Evolutionary conservation across 1,140 invertebrate genomes (phyloP).

Genomic region (Coenobita brevimanus): DNA sequence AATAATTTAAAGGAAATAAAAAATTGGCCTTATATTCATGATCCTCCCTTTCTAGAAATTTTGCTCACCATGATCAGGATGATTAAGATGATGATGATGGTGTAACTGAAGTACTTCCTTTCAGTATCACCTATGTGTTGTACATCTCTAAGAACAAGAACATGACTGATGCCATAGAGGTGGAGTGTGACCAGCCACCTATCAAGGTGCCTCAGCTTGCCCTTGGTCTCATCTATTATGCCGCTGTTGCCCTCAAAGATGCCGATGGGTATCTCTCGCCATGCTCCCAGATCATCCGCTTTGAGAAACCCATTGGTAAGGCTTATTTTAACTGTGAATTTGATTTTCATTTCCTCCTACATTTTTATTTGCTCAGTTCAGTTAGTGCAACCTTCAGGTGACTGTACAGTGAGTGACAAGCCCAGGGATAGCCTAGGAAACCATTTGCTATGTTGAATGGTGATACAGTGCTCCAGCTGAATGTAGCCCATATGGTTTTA

Average conservation of each 20-base stretch:
- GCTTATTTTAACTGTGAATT: background rate
- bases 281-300: slow-evolving; percentile 78
- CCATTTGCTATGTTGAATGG: too few relatives aligned
- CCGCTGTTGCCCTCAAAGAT: slow-evolving; percentile 77
- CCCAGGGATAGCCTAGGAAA: too few relatives aligned
- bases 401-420: too few relatives aligned
- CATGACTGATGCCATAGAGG: slow-evolving; percentile 76
- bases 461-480: too few relatives aligned
- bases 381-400: background rate
- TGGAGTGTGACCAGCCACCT: slow-evolving; percentile 70
- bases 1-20: too few relatives aligned
- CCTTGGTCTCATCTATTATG: slow-evolving; percentile 77
- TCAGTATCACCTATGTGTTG: slow-evolving; percentile 79
- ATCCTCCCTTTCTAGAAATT: too few relatives aligned
- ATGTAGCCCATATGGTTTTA: too few relatives aligned
- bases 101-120: slow-evolving; percentile 68
- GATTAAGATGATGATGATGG: too few relatives aligned
- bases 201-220: slow-evolving; percentile 68
- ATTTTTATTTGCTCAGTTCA: background rate
- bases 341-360: background rate
- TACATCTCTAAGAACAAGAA: slow-evolving; percentile 77
- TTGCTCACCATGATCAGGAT: too few relatives aligned
- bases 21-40: too few relatives aligned
- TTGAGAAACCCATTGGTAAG: slow-evolving; percentile 74
- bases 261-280: slow-evolving; percentile 73